Base-by-base conservation (phyloP, 1,140 invertebrate species). In the Lanistes nyassanus region DNA sequence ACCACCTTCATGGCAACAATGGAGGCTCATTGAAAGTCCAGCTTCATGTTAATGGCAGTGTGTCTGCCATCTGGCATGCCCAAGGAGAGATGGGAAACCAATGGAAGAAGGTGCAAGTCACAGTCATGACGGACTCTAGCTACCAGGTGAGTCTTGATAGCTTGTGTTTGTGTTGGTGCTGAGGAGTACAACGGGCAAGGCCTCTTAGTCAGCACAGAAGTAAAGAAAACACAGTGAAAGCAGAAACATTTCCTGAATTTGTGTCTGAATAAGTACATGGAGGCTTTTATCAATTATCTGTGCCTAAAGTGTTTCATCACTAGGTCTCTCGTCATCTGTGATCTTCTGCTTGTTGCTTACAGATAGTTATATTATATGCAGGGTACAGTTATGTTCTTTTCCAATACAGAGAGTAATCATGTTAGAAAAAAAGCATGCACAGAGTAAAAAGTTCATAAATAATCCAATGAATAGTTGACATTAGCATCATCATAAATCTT, bases 1-100 rank as follows among this genome's bases (percentile, higher is more conserved):
- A 91, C 81, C 94, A 95, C 82, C 95, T 95, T 94, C 94, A 92
- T 81, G 94, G 94, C 29, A 64, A 37, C 29, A 81, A 47, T 37
- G 80, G 86, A 60, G 87, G 88, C 11, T 79, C 75, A 19, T 76
- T 89, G 19, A 74, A 80, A 53, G 77, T 88, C 13, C 84, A 82
- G 56, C 72, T 78, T 7, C 72, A 75, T 26, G 75, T 74, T 42
- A 83, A 80, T 13, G 68, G 26, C 29, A 31, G 29, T 3, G 26
- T 11, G 19, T 26, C 53, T 6, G 6, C 19, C 21, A 47, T 76
- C 31, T 73, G 62, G 62, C 36, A 78, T 51, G 80, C 79, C 68
- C 70, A 76, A 55, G 83, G 83, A 34, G 82, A 81, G 65, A 81
- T 82, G 62, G 84, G 83, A 9, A 79, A 85, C 68, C 76, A 60